Conservation (phyloP, 2,797 vertebrate genomes). For the Harpagifer antarcticus region DNA sequence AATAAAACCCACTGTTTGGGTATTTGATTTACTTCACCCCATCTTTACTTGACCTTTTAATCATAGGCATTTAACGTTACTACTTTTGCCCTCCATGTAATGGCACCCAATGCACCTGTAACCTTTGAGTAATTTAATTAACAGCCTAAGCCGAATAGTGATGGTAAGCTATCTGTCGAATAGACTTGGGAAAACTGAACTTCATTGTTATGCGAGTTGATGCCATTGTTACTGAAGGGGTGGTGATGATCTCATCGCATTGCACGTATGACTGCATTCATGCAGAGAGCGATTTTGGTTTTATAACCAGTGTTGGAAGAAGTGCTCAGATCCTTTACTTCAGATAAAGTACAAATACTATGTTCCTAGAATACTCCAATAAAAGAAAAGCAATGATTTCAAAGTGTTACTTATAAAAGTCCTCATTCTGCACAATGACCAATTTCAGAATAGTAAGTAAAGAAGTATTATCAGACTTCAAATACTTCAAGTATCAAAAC, state of each 20-base stretch:
- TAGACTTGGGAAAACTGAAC: not conserved
- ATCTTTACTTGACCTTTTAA: conserved; percentile 3
- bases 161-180: too few species aligned
- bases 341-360: too few species aligned
- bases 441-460: too few species aligned
- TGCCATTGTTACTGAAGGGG: conserved; percentile 1
- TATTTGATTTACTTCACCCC: not conserved
- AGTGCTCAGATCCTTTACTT: too few species aligned
- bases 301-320: not conserved
- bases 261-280: not conserved
- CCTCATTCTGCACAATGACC: too few species aligned
- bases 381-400: too few species aligned
- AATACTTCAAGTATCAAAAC: too few species aligned
- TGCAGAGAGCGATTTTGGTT: not conserved
- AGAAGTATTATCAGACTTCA: too few species aligned
- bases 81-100: conserved; percentile 11
- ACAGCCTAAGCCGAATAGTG: not conserved
- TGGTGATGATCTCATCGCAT: conserved; percentile 31
- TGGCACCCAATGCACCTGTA: conserved; percentile 60
- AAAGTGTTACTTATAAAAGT: too few species aligned
- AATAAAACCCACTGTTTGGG: not conserved
- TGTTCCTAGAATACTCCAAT: too few species aligned
- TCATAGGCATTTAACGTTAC: not conserved
- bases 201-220: not conserved
- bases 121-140: conserved; percentile 25